phyloP scores from a whole-genome alignment of 92 coral and sea anemone species.

The Zoanthus sansibaricus region DNA sequence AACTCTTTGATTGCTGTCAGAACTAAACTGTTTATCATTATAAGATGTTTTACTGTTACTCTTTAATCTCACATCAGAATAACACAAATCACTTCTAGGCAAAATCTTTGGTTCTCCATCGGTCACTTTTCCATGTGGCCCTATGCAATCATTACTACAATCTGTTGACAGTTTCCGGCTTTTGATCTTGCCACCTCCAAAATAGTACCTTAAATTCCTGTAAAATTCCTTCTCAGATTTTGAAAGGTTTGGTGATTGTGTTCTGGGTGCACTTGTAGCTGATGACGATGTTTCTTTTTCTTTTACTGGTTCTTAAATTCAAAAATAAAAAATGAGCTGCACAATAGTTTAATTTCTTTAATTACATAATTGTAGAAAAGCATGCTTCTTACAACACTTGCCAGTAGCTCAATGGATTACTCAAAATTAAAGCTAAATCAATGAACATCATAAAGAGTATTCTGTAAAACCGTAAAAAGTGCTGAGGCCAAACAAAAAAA shows the following conservation, averaged over 20 bases:
- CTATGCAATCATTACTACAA: background rate
- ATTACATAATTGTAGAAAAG: too few relatives aligned
- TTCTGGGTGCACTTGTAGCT: background rate
- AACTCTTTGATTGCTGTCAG: background rate
- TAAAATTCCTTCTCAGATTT: constrained; percentile 65
- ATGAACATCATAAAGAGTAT: too few relatives aligned
- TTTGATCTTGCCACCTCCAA: constrained; percentile 63
- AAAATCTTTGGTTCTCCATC: constrained; percentile 9
- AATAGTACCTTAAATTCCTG: constrained; percentile 66
- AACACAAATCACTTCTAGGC: background rate
- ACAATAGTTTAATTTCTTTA: too few relatives aligned
- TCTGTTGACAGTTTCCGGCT: constrained; percentile 18
- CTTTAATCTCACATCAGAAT: background rate
- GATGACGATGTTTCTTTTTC: constrained; percentile 11
- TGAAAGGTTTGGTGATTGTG: background rate
- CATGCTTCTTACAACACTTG: too few relatives aligned
- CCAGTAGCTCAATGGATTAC: too few relatives aligned
- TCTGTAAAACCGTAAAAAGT: too few relatives aligned
- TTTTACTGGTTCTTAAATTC: background rate
- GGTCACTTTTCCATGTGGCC: background rate
- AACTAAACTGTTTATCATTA: background rate
- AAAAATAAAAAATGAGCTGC: background rate
- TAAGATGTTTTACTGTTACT: background rate
- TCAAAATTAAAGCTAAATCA: too few relatives aligned
- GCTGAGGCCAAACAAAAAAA: too few relatives aligned